phyloP scores from a whole-genome alignment of 1,140 invertebrate genomes.

The Elysia chlorotica region DNA sequence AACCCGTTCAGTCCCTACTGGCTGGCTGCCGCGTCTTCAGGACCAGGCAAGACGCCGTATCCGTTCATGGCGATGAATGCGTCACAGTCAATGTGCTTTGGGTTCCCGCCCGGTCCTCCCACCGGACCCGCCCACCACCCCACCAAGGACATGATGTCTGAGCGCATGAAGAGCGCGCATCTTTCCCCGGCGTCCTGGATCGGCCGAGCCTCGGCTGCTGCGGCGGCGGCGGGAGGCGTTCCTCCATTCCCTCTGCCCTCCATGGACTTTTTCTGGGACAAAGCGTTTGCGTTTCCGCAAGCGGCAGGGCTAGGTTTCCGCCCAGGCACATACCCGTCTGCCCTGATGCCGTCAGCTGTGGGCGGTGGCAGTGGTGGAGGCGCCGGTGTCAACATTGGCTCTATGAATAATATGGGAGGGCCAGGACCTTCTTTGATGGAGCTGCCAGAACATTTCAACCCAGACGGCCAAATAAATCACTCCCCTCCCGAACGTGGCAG shows the following conservation, averaged over 20 bases:
- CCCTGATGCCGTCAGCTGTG: too few relatives aligned
- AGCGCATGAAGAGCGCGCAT: slow-evolving; percentile 6
- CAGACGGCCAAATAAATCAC: too few relatives aligned
- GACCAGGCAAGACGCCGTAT: slow-evolving; percentile 22
- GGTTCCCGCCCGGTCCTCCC: slow-evolving; percentile 19
- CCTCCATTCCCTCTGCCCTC: slow-evolving; percentile 23
- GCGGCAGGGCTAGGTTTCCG: too few relatives aligned
- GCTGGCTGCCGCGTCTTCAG: slow-evolving; percentile 4
- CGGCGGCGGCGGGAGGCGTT: too few relatives aligned
- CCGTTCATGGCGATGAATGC: slow-evolving; percentile 31
- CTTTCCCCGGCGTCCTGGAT: slow-evolving; percentile 20
- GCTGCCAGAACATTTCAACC: too few relatives aligned
- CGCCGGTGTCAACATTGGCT: too few relatives aligned
- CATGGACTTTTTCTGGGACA: slow-evolving; percentile 31
- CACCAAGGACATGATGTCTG: slow-evolving; percentile 13
- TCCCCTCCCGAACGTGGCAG: too few relatives aligned
- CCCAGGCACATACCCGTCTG: too few relatives aligned
- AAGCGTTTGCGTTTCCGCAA: slow-evolving; percentile 25
- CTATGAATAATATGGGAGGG: too few relatives aligned
- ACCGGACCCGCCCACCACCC: too few relatives aligned
- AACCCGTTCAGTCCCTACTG: slow-evolving; percentile 29
- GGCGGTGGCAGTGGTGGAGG: too few relatives aligned
- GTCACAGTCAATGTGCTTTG: slow-evolving; percentile 30
- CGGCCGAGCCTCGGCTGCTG: slow-evolving; percentile 12
- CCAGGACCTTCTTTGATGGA: too few relatives aligned